phyloP scores from a whole-genome alignment of 2,797 vertebrate genomes.

The Sciaenops ocellatus region DNA sequence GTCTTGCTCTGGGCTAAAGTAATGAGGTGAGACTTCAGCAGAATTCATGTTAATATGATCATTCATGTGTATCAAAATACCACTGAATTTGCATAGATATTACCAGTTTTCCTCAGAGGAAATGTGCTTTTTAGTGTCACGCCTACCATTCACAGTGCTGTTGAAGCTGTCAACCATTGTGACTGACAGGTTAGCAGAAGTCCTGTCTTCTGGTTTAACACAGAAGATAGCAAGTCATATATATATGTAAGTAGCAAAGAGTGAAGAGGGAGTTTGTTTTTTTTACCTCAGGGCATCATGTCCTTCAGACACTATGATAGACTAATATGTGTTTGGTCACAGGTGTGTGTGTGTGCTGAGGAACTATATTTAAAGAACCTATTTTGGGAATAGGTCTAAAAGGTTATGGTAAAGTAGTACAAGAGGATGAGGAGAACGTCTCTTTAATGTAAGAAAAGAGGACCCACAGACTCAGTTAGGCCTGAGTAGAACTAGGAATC shows the following conservation, averaged over 20 bases:
- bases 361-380: constrained; percentile 41
- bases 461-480: constrained; percentile 36
- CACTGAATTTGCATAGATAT: constrained; percentile 50
- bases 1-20: not conserved
- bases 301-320: constrained; percentile 29
- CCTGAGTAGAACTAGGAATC: constrained; percentile 2
- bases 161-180: constrained; percentile 19
- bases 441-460: constrained; percentile 30
- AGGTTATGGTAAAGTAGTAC: constrained; percentile 53
- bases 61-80: constrained; percentile 1
- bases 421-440: constrained; percentile 34
- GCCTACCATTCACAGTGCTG: not conserved
- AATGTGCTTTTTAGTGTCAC: constrained; percentile 16
- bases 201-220: not conserved
- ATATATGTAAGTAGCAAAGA: not conserved
- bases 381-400: constrained; percentile 46
- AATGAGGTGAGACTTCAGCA: not conserved
- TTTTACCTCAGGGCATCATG: constrained; percentile 2
- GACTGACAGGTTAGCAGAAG: not conserved
- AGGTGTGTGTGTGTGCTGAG: constrained; percentile 4
- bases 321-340: constrained; percentile 13
- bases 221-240: not conserved
- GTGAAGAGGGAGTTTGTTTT: constrained; percentile 11
- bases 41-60: constrained; percentile 14
- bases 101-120: constrained; percentile 15